phyloP scores from a whole-genome alignment of 2,888 invertebrate genomes.

The Lochmaea crataegi region DNA sequence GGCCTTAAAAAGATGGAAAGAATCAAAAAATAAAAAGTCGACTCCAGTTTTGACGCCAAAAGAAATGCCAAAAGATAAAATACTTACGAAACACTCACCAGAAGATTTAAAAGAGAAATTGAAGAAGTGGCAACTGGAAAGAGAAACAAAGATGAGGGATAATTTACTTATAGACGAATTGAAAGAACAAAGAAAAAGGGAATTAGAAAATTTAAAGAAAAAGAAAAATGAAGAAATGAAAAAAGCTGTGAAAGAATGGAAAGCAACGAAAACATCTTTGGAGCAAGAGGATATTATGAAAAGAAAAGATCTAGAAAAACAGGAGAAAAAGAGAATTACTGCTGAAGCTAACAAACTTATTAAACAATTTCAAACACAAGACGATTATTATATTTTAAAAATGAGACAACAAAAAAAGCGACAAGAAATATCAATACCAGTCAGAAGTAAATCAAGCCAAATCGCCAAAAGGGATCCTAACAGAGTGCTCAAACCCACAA shows the following conservation, averaged over 20 bases:
- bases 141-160: constrained; percentile 59
- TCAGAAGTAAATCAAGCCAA: constrained; percentile 50
- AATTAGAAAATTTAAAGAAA: constrained; percentile 50
- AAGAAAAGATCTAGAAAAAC: constrained; percentile 46
- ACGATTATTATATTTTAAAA: constrained; percentile 56
- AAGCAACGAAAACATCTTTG: constrained; percentile 45
- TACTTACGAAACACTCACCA: constrained; percentile 24
- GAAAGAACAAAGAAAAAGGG: constrained; percentile 42
- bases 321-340: constrained; percentile 47
- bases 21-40: constrained; percentile 49
- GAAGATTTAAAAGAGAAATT: constrained; percentile 47
- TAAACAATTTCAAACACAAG: constrained; percentile 60
- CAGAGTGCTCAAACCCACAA: constrained; percentile 60
- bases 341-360: constrained; percentile 60
- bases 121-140: constrained; percentile 55
- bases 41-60: not conserved
- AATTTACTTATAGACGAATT: constrained; percentile 47
- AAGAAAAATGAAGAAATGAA: constrained; percentile 54
- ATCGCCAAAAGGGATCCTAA: constrained; percentile 55
- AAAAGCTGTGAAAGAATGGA: constrained; percentile 52
- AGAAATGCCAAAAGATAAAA: constrained; percentile 21
- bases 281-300: constrained; percentile 47
- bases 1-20: constrained; percentile 65
- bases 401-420: constrained; percentile 48
- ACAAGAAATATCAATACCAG: constrained; percentile 36